phyloP scores from a whole-genome alignment of 2,797 vertebrate genomes.

The Danio jaintianensis region DNA sequence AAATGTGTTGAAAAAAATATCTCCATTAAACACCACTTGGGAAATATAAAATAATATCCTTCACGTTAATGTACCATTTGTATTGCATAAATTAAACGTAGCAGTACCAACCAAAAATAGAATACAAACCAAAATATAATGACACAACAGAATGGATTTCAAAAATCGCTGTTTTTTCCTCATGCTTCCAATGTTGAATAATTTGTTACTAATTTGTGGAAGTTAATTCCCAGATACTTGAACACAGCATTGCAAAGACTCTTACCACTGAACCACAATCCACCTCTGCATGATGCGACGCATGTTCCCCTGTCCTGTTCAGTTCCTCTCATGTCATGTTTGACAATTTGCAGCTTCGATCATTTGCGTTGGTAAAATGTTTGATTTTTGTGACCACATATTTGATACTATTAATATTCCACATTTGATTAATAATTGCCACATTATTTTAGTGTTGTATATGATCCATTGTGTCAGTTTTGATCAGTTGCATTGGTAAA shows the following conservation, averaged over 20 bases:
- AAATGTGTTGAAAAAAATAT: too few species aligned
- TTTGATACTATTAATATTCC: neutral
- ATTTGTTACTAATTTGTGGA: slow-evolving; percentile 45
- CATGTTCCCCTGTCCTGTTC: neutral
- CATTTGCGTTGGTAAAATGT: neutral
- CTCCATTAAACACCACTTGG: too few species aligned
- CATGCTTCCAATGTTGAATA: slow-evolving; percentile 83
- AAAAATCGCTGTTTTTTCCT: slow-evolving; percentile 74
- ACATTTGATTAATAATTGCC: too few species aligned
- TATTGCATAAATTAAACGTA: neutral
- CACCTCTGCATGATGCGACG: slow-evolving; percentile 70
- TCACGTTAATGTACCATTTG: neutral
- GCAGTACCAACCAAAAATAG: neutral
- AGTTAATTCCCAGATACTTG: slow-evolving; percentile 47
- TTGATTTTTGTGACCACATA: neutral
- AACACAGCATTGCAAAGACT: slow-evolving; percentile 81
- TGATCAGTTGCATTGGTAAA: neutral
- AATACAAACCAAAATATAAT: too few species aligned
- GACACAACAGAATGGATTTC: neutral
- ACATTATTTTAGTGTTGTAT: neutral
- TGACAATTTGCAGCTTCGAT: neutral
- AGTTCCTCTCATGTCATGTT: neutral
- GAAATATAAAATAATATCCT: too few species aligned
- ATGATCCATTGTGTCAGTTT: neutral
- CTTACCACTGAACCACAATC: slow-evolving; percentile 75